Evolutionary conservation across 2,888 invertebrate genomes (phyloP), one percentile per base, ranked within the genome.

Genomic region (Mesorhabditis spiculigera): DNA sequence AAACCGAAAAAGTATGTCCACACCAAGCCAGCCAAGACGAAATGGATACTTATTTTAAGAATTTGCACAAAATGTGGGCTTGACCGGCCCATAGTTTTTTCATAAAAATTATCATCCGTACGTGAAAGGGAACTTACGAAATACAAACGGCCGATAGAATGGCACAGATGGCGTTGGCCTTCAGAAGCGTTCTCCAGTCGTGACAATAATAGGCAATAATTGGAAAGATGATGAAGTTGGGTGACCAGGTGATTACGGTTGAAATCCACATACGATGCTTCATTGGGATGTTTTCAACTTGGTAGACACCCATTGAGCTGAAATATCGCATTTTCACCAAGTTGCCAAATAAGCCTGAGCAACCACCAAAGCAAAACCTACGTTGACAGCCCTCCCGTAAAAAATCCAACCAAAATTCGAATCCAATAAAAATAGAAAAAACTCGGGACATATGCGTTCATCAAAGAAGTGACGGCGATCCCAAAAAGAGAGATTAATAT

Each of bases 281-380:
- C 28, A 74, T 77, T 16, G 80, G 81, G 45, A 80, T 67, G 66
- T 75, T 79, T 72, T 80, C 80, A 13, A 80, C 63, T 45, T 76
- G 65, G 69, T 71, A 80, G 8, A 79, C 80, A 6, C 10, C 10
- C 42, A 16, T 13, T 43, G 43, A 45, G 13, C 66, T 45, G 67
- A 10, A 65, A 65, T 43, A 28, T 28, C 28, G 58, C 1, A 50
- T 50, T 10, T n/a, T 10, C 8, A n/a, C 8, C 8, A 50, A 1
- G n/a, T 2, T 13, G n/a, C 58, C 58, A n/a, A 50, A 10, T 50
- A 50, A 50, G 8, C 58, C n/a, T 50, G 58, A 3, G 58, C n/a
- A 50, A 50, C n/a, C n/a, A 50, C 8, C 28, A 28, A 28, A 28
- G 2, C n/a, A 10, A 43, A 67, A 71, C 70, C 69, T 28, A 75